Percentiles rank a stretch among this genome's conserved stretches.
These are phyloP conservation scores for Phrynocephalus versicolor DNA, from an alignment of 2,113 vertebrate genomes.

Conservation along the genomic window DNA sequence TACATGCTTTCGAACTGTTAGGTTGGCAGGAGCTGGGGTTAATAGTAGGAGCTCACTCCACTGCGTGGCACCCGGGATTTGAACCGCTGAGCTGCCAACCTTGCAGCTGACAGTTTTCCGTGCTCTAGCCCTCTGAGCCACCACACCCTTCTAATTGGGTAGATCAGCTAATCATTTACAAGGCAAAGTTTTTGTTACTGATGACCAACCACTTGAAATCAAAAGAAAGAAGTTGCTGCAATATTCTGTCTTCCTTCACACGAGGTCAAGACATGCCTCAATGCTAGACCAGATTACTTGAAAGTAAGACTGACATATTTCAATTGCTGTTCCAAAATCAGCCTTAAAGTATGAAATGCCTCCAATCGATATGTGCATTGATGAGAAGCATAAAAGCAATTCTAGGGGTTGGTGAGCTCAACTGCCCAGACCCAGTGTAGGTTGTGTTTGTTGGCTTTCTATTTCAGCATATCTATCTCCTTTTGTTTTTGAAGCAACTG, in stretches of 20 bases:
- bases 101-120: too few species aligned
- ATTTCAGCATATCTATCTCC: neutral
- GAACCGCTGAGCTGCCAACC: too few species aligned
- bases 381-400: neutral
- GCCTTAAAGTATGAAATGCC: neutral
- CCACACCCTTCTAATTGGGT: too few species aligned
- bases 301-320: conserved; percentile 2
- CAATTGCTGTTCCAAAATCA: conserved; percentile 2
- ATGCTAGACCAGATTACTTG: neutral
- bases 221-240: neutral
- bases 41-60: too few species aligned
- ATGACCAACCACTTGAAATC: neutral
- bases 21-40: too few species aligned
- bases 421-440: neutral
- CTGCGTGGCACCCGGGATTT: too few species aligned
- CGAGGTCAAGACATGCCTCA: neutral
- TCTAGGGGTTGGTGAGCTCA: neutral
- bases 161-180: neutral
- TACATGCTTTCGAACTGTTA: too few species aligned
- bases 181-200: neutral
- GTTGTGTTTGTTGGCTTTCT: neutral
- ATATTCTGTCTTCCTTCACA: neutral
- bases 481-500: too few species aligned
- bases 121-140: too few species aligned
- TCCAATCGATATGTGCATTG: conserved; percentile 1